phyloP scores from a whole-genome alignment of 2,888 invertebrate genomes.

The Athrips mouffetella region DNA sequence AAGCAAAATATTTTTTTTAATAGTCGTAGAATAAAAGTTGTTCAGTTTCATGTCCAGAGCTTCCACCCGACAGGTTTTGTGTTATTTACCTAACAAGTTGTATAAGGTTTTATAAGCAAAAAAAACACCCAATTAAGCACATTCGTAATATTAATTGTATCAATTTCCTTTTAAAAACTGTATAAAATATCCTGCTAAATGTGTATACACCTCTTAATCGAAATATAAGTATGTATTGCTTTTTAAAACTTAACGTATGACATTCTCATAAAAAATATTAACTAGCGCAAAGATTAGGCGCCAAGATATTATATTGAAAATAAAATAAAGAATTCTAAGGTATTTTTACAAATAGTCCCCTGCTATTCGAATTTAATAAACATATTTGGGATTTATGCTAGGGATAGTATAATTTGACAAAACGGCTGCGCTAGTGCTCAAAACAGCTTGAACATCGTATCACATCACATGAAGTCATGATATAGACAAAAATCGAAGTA shows the following conservation, averaged over 20 bases:
- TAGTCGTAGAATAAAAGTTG: too few relatives aligned
- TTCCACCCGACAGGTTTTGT: too few relatives aligned
- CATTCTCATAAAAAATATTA: conserved; percentile 19
- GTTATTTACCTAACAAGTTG: too few relatives aligned
- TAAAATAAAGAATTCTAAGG: conserved; percentile 14
- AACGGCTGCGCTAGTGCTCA: too few relatives aligned
- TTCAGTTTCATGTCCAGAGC: too few relatives aligned
- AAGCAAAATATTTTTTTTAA: too few relatives aligned
- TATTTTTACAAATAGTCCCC: background rate
- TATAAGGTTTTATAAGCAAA: too few relatives aligned
- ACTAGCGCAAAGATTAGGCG: conserved; percentile 8
- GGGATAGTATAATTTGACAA: too few relatives aligned
- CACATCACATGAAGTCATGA: too few relatives aligned
- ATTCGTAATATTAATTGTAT: conserved; percentile 47
- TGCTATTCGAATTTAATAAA: background rate
- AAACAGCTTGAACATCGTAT: too few relatives aligned
- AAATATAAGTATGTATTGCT: conserved; percentile 41
- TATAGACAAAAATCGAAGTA: too few relatives aligned
- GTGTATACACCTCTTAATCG: conserved; percentile 18
- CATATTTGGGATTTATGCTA: too few relatives aligned
- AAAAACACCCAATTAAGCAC: conserved; percentile 57
- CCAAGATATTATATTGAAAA: conserved; percentile 24
- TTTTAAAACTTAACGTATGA: conserved; percentile 41
- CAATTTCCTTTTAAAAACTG: conserved; percentile 30
- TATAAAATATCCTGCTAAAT: conserved; percentile 43